These are phyloP conservation scores for Lysiphlebus fabarum DNA, from an alignment of 1,140 invertebrate species.

Conservation along the genomic window DNA sequence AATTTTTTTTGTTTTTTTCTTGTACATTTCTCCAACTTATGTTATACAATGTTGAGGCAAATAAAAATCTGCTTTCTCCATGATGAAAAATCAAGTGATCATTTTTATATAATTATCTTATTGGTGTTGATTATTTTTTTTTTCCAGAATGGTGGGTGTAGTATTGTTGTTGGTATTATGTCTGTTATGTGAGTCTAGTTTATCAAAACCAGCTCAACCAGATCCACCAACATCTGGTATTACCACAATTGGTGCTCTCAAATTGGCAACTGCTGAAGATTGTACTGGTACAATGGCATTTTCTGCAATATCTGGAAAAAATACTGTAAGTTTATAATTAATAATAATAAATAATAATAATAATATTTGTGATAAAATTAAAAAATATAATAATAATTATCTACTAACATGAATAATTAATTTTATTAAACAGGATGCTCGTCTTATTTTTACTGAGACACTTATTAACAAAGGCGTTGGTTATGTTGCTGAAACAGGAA, in stretches of 20 bases:
- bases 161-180: constrained; percentile 38
- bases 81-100: background rate
- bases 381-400: background rate
- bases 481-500: constrained; percentile 52
- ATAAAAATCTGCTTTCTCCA: background rate
- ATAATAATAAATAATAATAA: background rate
- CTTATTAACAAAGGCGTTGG: constrained; percentile 54
- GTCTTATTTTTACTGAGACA: constrained; percentile 38
- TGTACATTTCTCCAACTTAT: no score
- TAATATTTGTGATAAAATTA: background rate
- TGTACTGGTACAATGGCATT: constrained; percentile 54
- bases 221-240: constrained; percentile 41
- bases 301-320: constrained; percentile 39
- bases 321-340: constrained; percentile 34
- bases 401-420: background rate
- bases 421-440: constrained; percentile 37
- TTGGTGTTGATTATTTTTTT: background rate
- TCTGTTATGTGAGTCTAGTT: constrained; percentile 26
- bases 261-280: constrained; percentile 50
- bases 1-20: no score
- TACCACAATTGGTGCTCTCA: constrained; percentile 46
- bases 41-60: no score
- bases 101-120: background rate
- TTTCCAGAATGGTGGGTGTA: constrained; percentile 48
- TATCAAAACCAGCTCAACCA: constrained; percentile 34